phyloP scores from a whole-genome alignment of 2,797 vertebrate species.

The Bucorvus abyssinicus region DNA sequence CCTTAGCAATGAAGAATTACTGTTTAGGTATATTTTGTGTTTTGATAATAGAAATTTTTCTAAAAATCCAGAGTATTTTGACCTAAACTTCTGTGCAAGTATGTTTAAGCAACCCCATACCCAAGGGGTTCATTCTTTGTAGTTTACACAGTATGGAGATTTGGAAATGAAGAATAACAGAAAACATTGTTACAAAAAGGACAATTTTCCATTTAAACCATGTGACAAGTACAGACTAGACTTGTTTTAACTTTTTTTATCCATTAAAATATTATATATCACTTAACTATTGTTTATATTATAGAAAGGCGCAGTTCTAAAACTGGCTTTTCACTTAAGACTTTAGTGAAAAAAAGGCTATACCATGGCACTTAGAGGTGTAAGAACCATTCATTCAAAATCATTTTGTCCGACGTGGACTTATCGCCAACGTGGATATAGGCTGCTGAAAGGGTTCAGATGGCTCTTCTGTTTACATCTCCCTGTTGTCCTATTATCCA shows the following conservation, averaged over 20 bases:
- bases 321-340: neutral
- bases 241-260: neutral
- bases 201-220: neutral
- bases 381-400: neutral
- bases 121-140: neutral
- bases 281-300: neutral
- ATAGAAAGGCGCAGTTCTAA: neutral
- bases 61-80: neutral
- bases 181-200: neutral
- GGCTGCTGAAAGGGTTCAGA: neutral
- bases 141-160: neutral
- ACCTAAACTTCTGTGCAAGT: neutral
- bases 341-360: neutral
- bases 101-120: neutral
- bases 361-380: rapidly evolving
- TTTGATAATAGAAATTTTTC: neutral
- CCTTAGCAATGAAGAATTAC: neutral
- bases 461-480: neutral
- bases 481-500: neutral
- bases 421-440: neutral
- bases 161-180: neutral
- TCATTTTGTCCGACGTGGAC: neutral
- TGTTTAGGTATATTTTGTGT: neutral
- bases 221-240: neutral
- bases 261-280: neutral